Conservation (phyloP, 2,797 vertebrate species). For the Silurus lanzhouensis region DNA sequence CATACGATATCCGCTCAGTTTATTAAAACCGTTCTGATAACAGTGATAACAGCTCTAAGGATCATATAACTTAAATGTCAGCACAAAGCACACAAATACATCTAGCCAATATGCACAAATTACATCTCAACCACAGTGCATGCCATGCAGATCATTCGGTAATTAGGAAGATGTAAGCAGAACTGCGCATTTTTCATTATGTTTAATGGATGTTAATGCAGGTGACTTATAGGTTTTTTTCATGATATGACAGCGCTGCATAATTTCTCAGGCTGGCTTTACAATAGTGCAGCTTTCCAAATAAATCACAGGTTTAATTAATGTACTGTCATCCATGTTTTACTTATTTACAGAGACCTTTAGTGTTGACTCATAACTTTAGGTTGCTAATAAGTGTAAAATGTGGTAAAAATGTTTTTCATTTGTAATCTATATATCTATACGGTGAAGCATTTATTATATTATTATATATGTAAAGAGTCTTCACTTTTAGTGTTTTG, state of each 20-base stretch:
- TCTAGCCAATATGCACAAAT: not conserved
- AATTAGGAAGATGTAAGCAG: not conserved
- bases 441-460: not conserved
- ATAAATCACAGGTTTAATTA: not conserved
- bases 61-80: not conserved
- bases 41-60: not conserved
- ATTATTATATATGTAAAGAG: not conserved
- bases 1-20: not conserved
- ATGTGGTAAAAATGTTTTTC: too few species aligned
- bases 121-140: not conserved
- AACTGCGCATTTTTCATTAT: not conserved
- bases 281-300: not conserved
- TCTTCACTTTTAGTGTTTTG: not conserved
- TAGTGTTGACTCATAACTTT: not conserved
- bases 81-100: not conserved
- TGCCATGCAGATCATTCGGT: not conserved
- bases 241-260: not conserved
- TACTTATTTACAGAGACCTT: not conserved
- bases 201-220: not conserved
- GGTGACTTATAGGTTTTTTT: not conserved
- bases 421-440: too few species aligned
- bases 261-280: not conserved
- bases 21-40: not conserved
- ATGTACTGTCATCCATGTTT: not conserved
- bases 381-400: not conserved